A percentile compares a stretch with the other conserved stretches of the same genome.
These are phyloP conservation scores for Gymnothorax javanicus DNA, from an alignment of 2,797 vertebrate species.

Conservation along the genomic window DNA sequence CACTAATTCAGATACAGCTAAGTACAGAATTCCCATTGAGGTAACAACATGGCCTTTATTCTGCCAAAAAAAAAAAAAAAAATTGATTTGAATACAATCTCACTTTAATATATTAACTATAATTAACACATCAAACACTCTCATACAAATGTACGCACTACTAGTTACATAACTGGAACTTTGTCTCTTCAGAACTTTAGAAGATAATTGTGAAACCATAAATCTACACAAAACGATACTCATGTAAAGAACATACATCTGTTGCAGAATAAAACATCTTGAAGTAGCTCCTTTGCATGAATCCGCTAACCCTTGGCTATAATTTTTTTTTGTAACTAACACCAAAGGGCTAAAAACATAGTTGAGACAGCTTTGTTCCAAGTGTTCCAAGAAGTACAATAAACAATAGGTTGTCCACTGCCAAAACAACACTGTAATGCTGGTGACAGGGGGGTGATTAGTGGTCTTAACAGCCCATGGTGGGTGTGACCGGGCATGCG, in stretches of 20 bases:
- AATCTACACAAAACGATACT: not conserved
- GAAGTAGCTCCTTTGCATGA: not conserved
- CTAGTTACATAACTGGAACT: not conserved
- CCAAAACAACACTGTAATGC: not conserved
- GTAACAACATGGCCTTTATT: not conserved
- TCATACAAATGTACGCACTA: not conserved
- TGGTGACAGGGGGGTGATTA: slow-evolving; percentile 24
- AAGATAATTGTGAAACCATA: not conserved
- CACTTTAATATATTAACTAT: no score
- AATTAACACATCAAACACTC: not conserved
- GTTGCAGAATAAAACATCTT: not conserved
- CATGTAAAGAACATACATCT: not conserved
- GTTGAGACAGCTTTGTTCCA: not conserved
- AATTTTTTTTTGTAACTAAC: not conserved
- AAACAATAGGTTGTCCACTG: not conserved
- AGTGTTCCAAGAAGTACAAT: not conserved
- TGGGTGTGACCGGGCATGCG: not conserved
- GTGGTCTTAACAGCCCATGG: slow-evolving; percentile 22
- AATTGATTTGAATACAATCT: no score
- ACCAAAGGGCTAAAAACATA: not conserved
- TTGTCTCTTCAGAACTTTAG: not conserved
- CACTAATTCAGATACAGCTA: not conserved
- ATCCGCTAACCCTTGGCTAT: not conserved
- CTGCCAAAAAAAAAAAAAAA: not conserved
- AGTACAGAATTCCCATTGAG: not conserved